phyloP scores from a whole-genome alignment of 2,888 invertebrate genomes.

The Anticlea derivata region DNA sequence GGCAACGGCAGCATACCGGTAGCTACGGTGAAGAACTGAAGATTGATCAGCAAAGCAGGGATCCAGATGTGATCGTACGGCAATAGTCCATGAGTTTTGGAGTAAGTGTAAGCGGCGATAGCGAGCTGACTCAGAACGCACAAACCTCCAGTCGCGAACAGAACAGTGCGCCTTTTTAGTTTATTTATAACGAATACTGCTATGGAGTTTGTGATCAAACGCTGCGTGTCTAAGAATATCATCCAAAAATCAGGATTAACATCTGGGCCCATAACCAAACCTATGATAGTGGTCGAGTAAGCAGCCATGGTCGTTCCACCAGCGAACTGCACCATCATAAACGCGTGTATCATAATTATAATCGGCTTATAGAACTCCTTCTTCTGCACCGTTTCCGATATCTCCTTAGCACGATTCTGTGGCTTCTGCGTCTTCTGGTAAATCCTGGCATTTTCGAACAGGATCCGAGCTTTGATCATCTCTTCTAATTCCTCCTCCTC shows the following conservation, averaged over 20 bases:
- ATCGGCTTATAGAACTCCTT: conserved; percentile 83
- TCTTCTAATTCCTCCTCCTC: conserved; percentile 64
- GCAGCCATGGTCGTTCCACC: conserved; percentile 87
- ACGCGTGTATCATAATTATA: conserved; percentile 82
- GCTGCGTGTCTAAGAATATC: conserved; percentile 84
- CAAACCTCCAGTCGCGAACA: conserved; percentile 82
- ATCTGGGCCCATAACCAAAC: conserved; percentile 78
- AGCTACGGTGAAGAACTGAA: conserved; percentile 81
- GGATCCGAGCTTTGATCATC: conserved; percentile 55
- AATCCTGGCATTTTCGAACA: conserved; percentile 46
- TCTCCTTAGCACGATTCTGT: conserved; percentile 34
- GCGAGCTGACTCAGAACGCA: conserved; percentile 81
- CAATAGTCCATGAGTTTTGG: conserved; percentile 44
- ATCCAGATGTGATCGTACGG: conserved; percentile 65
- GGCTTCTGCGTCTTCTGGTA: conserved; percentile 34
- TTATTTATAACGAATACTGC: conserved; percentile 84
- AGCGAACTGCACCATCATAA: conserved; percentile 85
- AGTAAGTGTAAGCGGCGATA: conserved; percentile 71
- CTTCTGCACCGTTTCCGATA: conserved; percentile 49
- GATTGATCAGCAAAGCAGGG: conserved; percentile 73
- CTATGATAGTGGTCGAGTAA: conserved; percentile 85
- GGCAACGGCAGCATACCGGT: conserved; percentile 86
- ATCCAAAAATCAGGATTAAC: conserved; percentile 86
- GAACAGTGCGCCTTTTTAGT: conserved; percentile 83
- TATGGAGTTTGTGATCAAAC: conserved; percentile 82